Evolutionary conservation across 2,113 vertebrate genomes (phyloP).

Genomic region (Theristicus caerulescens): DNA sequence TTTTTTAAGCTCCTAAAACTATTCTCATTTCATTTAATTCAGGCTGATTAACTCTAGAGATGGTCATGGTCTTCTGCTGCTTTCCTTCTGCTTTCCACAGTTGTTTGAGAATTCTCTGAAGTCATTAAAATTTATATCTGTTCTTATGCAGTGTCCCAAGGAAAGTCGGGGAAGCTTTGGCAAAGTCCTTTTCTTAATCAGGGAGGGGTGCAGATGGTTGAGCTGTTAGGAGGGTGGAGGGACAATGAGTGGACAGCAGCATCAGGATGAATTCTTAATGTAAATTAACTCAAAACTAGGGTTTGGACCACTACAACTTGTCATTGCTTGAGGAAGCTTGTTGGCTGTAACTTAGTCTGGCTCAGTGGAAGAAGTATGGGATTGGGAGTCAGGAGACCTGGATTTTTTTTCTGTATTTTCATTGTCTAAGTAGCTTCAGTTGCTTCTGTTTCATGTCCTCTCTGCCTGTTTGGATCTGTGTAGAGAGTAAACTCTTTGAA

Average conservation of each 20-base stretch:
- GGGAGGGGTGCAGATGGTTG: background rate
- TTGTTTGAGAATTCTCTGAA: background rate
- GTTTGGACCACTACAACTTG: background rate
- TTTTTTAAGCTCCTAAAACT: background rate
- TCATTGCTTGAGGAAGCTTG: background rate
- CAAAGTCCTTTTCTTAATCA: background rate
- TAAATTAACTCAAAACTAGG: background rate
- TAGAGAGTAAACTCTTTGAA: background rate
- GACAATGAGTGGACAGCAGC: background rate
- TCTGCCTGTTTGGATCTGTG: background rate
- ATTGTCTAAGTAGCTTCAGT: background rate
- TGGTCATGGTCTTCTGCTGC: background rate
- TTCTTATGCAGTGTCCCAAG: background rate
- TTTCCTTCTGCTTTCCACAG: background rate
- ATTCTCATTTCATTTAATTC: background rate
- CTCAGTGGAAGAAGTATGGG: background rate
- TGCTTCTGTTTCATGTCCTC: background rate
- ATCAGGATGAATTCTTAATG: background rate
- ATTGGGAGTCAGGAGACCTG: background rate
- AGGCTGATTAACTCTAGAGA: background rate
- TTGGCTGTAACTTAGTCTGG: background rate
- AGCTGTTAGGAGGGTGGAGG: background rate
- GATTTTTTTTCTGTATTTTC: background rate
- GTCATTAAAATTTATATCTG: background rate
- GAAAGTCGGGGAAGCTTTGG: background rate